A percentile compares a stretch with the other conserved stretches of the same genome.
phyloP scores from a whole-genome alignment of 1,140 invertebrate species.

The Apis laboriosa region DNA sequence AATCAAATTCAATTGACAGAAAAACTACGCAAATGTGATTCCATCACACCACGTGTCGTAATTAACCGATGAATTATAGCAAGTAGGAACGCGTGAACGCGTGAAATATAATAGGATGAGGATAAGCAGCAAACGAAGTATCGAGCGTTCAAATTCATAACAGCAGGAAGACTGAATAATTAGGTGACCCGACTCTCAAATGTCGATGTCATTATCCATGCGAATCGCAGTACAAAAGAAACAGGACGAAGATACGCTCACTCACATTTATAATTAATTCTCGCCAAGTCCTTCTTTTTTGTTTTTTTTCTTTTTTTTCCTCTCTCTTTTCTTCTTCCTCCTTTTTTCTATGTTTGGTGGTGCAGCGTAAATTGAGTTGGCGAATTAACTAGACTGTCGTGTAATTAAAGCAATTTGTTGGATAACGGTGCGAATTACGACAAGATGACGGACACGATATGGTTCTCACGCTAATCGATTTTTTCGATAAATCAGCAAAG shows the following conservation, averaged over 20 bases:
- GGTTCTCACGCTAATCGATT: background rate
- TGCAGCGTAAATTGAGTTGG: conserved; percentile 9
- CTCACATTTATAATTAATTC: conserved; percentile 21
- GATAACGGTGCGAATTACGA: conserved; percentile 13
- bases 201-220: conserved; percentile 14
- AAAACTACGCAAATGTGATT: no score
- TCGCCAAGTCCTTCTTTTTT: background rate
- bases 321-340: background rate
- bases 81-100: conserved; percentile 11
- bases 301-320: no score
- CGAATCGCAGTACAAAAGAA: background rate
- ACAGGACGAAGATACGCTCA: background rate
- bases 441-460: background rate
- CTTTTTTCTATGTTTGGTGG: background rate
- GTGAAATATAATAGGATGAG: background rate
- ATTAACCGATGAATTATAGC: conserved; percentile 27
- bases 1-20: background rate
- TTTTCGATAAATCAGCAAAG: background rate
- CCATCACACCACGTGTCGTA: background rate
- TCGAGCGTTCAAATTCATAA: conserved; percentile 1
- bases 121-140: conserved; percentile 12
- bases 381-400: conserved; percentile 34
- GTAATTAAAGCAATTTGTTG: conserved; percentile 44
- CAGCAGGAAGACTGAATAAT: conserved; percentile 13
- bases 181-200: conserved; percentile 28